Conservation (phyloP, 2,113 vertebrate species). For the Gobiocypris rarus region DNA sequence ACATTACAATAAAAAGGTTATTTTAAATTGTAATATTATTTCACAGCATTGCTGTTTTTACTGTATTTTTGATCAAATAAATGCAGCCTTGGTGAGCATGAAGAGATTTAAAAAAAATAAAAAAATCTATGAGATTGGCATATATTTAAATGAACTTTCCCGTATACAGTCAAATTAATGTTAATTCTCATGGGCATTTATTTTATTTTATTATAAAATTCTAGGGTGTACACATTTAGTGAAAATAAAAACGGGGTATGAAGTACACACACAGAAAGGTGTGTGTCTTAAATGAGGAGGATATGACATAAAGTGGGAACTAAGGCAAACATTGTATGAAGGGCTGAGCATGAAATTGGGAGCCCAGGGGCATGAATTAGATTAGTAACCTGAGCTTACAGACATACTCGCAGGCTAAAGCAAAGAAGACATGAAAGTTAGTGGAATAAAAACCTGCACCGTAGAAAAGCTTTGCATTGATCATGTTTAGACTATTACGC, state of each 20-base stretch:
- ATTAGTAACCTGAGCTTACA: conserved; percentile 57
- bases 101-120: too few relatives aligned
- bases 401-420: conserved; percentile 39
- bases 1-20: too few relatives aligned
- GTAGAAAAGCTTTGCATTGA: background rate
- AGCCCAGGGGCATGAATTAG: conserved; percentile 57
- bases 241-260: background rate
- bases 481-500: background rate
- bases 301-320: conserved; percentile 47
- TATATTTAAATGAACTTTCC: too few relatives aligned
- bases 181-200: background rate
- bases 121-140: too few relatives aligned
- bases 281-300: conserved; percentile 28
- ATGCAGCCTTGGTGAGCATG: too few relatives aligned
- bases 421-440: conserved; percentile 23
- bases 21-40: too few relatives aligned
- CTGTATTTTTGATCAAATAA: too few relatives aligned
- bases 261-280: background rate
- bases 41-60: too few relatives aligned
- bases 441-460: conserved; percentile 11
- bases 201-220: background rate
- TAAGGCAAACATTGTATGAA: conserved; percentile 54
- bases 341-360: conserved; percentile 55
- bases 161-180: background rate
- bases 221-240: background rate